Percentiles rank a stretch among this genome's conserved stretches.
phyloP scores from a whole-genome alignment of 2,113 vertebrate species.

The Phoxinus phoxinus region DNA sequence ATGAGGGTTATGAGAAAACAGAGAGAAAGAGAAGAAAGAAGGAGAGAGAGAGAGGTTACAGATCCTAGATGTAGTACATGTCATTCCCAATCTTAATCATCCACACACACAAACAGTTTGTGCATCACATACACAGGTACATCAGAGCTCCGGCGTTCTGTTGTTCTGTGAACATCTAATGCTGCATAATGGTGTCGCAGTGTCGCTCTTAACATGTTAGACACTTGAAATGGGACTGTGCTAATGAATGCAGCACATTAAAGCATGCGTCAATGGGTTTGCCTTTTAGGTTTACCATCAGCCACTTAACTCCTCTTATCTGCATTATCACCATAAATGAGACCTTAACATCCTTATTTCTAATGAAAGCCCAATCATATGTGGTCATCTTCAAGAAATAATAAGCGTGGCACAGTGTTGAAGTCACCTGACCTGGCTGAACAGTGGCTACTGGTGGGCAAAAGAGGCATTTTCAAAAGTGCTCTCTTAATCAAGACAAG shows the following conservation, averaged over 20 bases:
- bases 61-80: slow-evolving; percentile 27
- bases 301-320: not conserved
- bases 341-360: not conserved
- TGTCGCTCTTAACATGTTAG: not conserved
- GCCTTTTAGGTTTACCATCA: slow-evolving; percentile 11
- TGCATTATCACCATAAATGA: not conserved
- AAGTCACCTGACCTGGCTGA: slow-evolving; percentile 20
- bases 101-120: slow-evolving; percentile 22
- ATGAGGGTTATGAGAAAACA: not conserved
- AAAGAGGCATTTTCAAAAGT: slow-evolving; percentile 10
- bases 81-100: slow-evolving; percentile 50
- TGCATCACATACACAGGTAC: not conserved
- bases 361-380: not conserved
- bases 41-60: slow-evolving; percentile 16
- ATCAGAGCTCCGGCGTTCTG: not conserved
- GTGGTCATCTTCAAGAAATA: slow-evolving; percentile 5
- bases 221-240: slow-evolving; percentile 9
- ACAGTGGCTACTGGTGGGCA: slow-evolving; percentile 54
- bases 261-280: not conserved
- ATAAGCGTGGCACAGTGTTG: not conserved
- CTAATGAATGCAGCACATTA: not conserved
- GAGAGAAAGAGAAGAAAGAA: slow-evolving; percentile 4
- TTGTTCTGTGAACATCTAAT: not conserved
- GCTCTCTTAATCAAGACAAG: slow-evolving; percentile 38
- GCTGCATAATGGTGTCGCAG: not conserved